A percentile compares a stretch with the other conserved stretches of the same genome.
Conservation (phyloP, 2,888 invertebrate species). For the Tanytarsus gracilentus region DNA sequence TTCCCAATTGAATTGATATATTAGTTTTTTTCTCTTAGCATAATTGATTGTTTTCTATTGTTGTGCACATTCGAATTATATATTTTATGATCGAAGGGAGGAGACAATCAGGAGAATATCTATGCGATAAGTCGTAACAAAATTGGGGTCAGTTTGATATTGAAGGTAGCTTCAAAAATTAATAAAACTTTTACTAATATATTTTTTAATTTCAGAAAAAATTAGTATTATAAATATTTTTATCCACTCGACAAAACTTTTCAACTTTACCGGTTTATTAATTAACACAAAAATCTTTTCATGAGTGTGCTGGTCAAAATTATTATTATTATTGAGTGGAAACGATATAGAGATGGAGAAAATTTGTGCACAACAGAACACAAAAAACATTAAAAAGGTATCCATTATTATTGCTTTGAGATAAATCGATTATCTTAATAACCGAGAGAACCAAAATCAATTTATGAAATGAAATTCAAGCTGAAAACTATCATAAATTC, state of each 20-base stretch:
- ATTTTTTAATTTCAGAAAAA: too few relatives aligned
- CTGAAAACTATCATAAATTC: constrained; percentile 27
- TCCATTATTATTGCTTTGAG: constrained; percentile 20
- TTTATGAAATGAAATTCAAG: constrained; percentile 26
- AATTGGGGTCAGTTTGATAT: too few relatives aligned
- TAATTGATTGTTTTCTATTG: constrained; percentile 28
- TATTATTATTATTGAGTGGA: too few relatives aligned
- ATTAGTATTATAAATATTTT: too few relatives aligned
- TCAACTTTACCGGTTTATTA: not conserved
- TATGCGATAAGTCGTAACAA: too few relatives aligned
- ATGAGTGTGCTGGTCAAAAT: not conserved
- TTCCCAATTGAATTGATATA: constrained; percentile 27
- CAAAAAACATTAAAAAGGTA: constrained; percentile 26
- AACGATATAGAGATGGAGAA: too few relatives aligned
- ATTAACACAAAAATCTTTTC: too few relatives aligned
- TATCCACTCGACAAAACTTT: not conserved
- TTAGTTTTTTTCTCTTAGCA: constrained; percentile 10
- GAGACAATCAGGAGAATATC: too few relatives aligned
- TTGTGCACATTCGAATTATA: not conserved
- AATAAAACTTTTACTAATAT: too few relatives aligned
- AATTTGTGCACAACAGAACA: not conserved
- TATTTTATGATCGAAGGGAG: not conserved
- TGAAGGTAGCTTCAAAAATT: too few relatives aligned
- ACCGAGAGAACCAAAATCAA: constrained; percentile 29
- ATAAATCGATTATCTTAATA: constrained; percentile 29